phyloP scores from a whole-genome alignment of 2,797 vertebrate species.

The Cossypha dichroa region DNA sequence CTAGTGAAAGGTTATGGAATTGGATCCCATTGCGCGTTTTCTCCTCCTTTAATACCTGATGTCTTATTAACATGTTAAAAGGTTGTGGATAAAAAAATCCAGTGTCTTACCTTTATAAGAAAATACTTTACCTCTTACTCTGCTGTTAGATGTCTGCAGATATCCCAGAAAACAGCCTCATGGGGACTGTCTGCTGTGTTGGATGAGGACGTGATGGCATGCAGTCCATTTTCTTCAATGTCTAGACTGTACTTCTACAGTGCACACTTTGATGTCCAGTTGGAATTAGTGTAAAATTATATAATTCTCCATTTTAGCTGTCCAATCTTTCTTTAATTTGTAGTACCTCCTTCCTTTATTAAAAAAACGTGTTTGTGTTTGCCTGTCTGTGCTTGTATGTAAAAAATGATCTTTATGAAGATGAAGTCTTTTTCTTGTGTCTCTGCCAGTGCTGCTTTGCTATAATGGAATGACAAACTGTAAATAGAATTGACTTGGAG shows the following conservation, averaged over 20 bases:
- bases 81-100: background rate
- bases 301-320: background rate
- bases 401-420: conserved; percentile 39
- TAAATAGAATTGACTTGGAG: conserved; percentile 67
- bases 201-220: background rate
- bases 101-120: background rate
- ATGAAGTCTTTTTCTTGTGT: conserved; percentile 25
- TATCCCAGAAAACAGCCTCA: background rate
- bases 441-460: conserved; percentile 50
- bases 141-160: background rate
- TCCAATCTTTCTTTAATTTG: background rate
- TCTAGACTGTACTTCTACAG: background rate
- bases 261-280: background rate
- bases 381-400: conserved; percentile 35
- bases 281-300: background rate
- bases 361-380: background rate
- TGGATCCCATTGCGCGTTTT: background rate
- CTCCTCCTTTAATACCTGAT: background rate
- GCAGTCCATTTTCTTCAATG: background rate
- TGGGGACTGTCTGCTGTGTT: background rate
- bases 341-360: background rate
- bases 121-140: background rate
- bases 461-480: conserved; percentile 46
- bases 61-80: conserved; percentile 9
- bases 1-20: background rate